Percentiles rank a stretch among this genome's conserved stretches.
These are phyloP conservation scores for Brachyptera putata DNA, from an alignment of 2,888 invertebrate genomes.

Conservation along the genomic window DNA sequence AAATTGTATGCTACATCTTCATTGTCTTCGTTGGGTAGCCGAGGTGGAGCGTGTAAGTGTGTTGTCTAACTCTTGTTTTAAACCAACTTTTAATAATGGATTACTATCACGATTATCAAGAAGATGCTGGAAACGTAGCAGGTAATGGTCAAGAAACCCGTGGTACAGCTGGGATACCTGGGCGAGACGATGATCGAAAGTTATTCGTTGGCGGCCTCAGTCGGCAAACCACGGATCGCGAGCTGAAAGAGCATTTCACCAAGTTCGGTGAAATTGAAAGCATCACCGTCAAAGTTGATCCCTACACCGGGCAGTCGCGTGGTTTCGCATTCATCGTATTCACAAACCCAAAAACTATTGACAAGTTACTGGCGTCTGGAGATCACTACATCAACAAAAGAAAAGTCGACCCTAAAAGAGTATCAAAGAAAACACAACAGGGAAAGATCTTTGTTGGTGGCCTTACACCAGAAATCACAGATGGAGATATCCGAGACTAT, in stretches of 20 bases:
- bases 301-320: constrained; percentile 57
- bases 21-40: constrained; percentile 15
- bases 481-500: constrained; percentile 56
- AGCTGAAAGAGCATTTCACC: constrained; percentile 58
- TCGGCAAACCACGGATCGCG: constrained; percentile 56
- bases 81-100: constrained; percentile 19
- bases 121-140: constrained; percentile 23
- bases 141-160: constrained; percentile 27
- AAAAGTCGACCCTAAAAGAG: constrained; percentile 61
- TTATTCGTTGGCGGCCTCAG: constrained; percentile 62
- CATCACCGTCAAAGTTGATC: constrained; percentile 60
- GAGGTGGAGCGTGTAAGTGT: not conserved
- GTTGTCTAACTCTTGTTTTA: not conserved
- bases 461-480: constrained; percentile 56
- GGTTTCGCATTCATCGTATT: constrained; percentile 65
- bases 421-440: constrained; percentile 57
- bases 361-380: constrained; percentile 50
- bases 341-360: constrained; percentile 52
- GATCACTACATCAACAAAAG: constrained; percentile 59
- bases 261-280: constrained; percentile 60
- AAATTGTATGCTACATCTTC: too few species aligned
- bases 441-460: constrained; percentile 64
- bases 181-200: constrained; percentile 53
- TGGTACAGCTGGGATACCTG: constrained; percentile 42
- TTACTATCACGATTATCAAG: constrained; percentile 29